A percentile compares a stretch with the other conserved stretches of the same genome.
These are phyloP conservation scores for Trichonephila clavipes DNA, from an alignment of 1,140 invertebrate genomes.

Conservation along the genomic window DNA sequence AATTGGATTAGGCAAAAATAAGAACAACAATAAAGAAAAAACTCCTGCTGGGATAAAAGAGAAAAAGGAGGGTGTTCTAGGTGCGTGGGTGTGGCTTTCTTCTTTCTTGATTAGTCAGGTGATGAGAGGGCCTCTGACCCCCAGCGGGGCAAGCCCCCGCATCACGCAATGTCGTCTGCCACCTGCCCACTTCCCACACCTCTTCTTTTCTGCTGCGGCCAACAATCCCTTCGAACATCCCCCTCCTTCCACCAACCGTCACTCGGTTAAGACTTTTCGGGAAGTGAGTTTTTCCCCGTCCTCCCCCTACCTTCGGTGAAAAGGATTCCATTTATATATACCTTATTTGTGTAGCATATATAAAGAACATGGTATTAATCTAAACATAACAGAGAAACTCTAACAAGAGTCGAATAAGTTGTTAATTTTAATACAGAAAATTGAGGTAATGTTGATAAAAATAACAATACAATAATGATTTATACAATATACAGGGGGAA, in stretches of 20 bases:
- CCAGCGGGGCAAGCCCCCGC: slow-evolving; percentile 13
- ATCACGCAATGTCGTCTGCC: slow-evolving; percentile 70
- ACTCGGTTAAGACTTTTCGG: neutral
- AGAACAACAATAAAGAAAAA: neutral
- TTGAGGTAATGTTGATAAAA: too few species aligned
- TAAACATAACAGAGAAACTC: too few species aligned
- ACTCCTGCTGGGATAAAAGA: neutral
- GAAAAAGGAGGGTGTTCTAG: neutral
- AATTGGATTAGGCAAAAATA: neutral
- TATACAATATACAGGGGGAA: too few species aligned
- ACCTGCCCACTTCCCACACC: slow-evolving; percentile 65
- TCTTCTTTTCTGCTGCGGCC: slow-evolving; percentile 32
- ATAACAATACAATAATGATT: too few species aligned
- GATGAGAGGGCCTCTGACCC: slow-evolving; percentile 58
- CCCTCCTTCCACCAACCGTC: neutral
- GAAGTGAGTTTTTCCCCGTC: neutral
- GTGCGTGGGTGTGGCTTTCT: slow-evolving; percentile 34
- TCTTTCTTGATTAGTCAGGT: slow-evolving; percentile 72
- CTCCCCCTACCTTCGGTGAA: neutral
- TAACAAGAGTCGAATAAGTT: too few species aligned
- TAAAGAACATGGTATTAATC: too few species aligned
- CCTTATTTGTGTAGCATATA: neutral
- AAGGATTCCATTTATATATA: neutral
- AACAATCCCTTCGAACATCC: slow-evolving; percentile 31
- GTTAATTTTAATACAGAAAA: too few species aligned